Evolutionary conservation across 2,113 vertebrate genomes (phyloP).

Genomic region (Tenebrosternarchus preto): DNA sequence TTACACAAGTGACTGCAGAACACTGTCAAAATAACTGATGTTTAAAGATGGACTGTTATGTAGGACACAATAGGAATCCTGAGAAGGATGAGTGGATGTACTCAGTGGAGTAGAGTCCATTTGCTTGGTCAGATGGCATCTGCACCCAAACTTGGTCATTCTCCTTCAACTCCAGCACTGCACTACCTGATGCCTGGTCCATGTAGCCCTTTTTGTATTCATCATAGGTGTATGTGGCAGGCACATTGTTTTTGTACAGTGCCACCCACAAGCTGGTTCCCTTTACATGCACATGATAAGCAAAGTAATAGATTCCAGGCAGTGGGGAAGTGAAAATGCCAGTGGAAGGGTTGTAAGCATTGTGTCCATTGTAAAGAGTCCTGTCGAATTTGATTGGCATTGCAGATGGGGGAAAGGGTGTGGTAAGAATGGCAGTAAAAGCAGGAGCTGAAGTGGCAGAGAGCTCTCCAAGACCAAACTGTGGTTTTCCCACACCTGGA

Average conservation of each 20-base stretch:
- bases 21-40: constrained; percentile 61
- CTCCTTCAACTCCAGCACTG: constrained; percentile 94
- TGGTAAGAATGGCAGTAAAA: constrained; percentile 94
- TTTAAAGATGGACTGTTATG: constrained; percentile 78
- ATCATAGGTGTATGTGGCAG: constrained; percentile 96
- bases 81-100: constrained; percentile 99
- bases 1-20: constrained; percentile 64
- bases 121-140: constrained; percentile 98
- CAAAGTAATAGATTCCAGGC: constrained; percentile 95
- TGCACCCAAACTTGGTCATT: constrained; percentile 97
- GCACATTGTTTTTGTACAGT: constrained; percentile 98
- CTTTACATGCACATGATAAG: constrained; percentile 97
- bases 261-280: constrained; percentile 98
- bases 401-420: constrained; percentile 91
- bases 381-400: constrained; percentile 96
- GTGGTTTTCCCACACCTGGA: constrained; percentile 81
- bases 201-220: constrained; percentile 99
- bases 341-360: constrained; percentile 88
- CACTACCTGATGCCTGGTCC: constrained; percentile 98
- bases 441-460: constrained; percentile 84
- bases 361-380: constrained; percentile 95
- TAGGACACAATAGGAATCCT: constrained; percentile 95
- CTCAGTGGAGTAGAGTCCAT: constrained; percentile 95
- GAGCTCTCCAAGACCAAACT: constrained; percentile 82
- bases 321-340: constrained; percentile 94